These are phyloP conservation scores for Frieseomelitta varia DNA, from an alignment of 1,140 invertebrate species.

Conservation along the genomic window DNA sequence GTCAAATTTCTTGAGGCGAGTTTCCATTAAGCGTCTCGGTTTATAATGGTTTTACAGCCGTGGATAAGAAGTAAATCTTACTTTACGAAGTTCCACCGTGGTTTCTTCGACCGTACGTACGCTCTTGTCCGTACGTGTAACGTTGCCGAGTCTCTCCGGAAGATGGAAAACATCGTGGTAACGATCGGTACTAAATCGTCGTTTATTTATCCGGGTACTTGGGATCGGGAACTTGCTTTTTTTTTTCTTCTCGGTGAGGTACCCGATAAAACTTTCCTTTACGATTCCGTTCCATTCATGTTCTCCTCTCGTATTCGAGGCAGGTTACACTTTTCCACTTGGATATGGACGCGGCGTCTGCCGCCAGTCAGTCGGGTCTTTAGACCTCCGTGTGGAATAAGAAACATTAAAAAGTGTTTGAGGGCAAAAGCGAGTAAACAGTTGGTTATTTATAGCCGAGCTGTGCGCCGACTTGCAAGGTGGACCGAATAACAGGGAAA, in stretches of 20 bases:
- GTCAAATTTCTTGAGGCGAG: slow-evolving; percentile 40
- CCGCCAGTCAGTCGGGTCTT: slow-evolving; percentile 29
- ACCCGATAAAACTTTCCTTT: background rate
- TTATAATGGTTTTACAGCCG: slow-evolving; percentile 46
- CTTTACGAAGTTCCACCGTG: slow-evolving; percentile 22
- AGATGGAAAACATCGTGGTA: background rate
- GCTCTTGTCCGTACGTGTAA: background rate
- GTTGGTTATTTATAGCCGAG: slow-evolving; percentile 70
- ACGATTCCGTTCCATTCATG: slow-evolving; percentile 8
- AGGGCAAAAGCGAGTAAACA: slow-evolving; percentile 68
- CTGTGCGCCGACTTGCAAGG: slow-evolving; percentile 59
- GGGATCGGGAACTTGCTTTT: background rate
- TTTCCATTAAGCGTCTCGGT: slow-evolving; percentile 46
- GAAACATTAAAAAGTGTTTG: slow-evolving; percentile 70
- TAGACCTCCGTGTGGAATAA: slow-evolving; percentile 54
- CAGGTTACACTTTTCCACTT: slow-evolving; percentile 1
- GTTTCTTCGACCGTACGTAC: slow-evolving; percentile 10
- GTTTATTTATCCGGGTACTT: background rate
- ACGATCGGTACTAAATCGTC: background rate
- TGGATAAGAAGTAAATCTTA: slow-evolving; percentile 59
- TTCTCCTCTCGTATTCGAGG: background rate
- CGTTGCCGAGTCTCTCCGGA: background rate
- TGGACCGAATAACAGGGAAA: slow-evolving; percentile 67
- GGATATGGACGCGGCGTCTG: background rate
- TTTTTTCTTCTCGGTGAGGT: background rate